Evolutionary conservation across 2,113 vertebrate genomes (phyloP).

Genomic region (Oncorhynchus masou): DNA sequence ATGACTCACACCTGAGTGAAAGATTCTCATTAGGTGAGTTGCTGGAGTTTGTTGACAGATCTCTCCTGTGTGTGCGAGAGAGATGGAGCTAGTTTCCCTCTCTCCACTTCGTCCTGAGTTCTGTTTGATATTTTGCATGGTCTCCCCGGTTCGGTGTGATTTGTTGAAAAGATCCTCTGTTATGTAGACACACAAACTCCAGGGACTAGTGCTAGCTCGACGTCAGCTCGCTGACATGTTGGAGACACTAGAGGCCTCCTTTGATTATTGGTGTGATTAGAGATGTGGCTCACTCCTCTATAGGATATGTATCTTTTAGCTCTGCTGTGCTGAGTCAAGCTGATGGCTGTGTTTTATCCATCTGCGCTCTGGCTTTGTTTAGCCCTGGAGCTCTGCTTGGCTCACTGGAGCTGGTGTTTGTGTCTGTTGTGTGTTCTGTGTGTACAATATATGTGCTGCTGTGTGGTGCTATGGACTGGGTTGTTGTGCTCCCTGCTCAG

Average conservation of each 20-base stretch:
- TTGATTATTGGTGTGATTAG: neutral
- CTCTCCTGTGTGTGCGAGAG: no score
- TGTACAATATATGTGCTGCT: neutral
- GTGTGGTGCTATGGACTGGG: constrained; percentile 18
- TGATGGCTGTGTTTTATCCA: neutral
- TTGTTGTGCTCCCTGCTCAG: constrained; percentile 22
- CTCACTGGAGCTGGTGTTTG: neutral
- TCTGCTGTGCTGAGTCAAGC: neutral
- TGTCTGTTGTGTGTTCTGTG: neutral
- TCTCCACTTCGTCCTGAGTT: no score
- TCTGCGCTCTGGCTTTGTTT: neutral
- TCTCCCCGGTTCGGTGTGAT: no score
- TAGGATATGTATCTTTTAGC: neutral
- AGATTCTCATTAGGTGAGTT: no score
- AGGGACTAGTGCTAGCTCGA: neutral
- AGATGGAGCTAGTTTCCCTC: no score
- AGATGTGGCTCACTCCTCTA: neutral
- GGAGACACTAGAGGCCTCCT: neutral
- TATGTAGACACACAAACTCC: neutral
- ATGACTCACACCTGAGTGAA: neutral
- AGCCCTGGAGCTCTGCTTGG: neutral
- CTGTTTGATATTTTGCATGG: no score
- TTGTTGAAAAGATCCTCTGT: neutral
- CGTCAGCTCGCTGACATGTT: neutral
- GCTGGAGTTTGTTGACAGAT: no score